phyloP scores from a whole-genome alignment of 53 echinoderm and acorn worm genomes.

The Holothuria leucospilota region DNA sequence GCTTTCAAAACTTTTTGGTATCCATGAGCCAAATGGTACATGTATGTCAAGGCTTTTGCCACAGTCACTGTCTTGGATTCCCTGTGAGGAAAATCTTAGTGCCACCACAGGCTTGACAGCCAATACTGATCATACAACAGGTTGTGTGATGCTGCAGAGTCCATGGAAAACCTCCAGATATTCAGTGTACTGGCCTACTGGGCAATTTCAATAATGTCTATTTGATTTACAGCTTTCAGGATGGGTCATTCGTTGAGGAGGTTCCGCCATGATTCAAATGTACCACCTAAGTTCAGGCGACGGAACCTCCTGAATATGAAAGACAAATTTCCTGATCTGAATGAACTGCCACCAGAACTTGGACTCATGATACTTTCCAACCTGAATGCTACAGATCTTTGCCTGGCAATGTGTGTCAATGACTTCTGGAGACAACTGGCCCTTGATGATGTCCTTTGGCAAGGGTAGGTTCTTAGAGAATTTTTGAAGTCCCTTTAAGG shows the following conservation, averaged over 20 bases:
- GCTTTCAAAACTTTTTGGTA: too few relatives aligned
- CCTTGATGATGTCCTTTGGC: constrained; percentile 95
- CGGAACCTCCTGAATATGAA: constrained; percentile 69
- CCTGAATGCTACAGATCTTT: constrained; percentile 93
- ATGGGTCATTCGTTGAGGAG: constrained; percentile 90
- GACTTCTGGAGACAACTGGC: constrained; percentile 95
- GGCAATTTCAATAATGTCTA: not conserved
- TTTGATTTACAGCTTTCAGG: constrained; percentile 5
- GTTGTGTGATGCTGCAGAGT: too few relatives aligned
- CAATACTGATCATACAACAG: too few relatives aligned
- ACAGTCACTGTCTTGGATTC: too few relatives aligned
- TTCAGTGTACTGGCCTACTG: too few relatives aligned
- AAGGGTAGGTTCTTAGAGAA: constrained; percentile 69
- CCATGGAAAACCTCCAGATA: too few relatives aligned
- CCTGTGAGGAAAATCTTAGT: too few relatives aligned
- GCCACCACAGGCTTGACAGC: too few relatives aligned
- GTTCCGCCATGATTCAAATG: constrained; percentile 56
- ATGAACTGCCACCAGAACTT: constrained; percentile 91
- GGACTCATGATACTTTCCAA: constrained; percentile 92
- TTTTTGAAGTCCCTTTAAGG: too few relatives aligned
- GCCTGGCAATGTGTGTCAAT: constrained; percentile 97
- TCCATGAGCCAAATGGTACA: too few relatives aligned
- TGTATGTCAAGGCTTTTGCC: too few relatives aligned
- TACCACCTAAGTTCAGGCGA: constrained; percentile 19
- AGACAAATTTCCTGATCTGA: constrained; percentile 84